Evolutionary conservation across 2,888 invertebrate genomes (phyloP), one percentile per base, ranked within the genome.

Genomic region (Lathronympha strigana): DNA sequence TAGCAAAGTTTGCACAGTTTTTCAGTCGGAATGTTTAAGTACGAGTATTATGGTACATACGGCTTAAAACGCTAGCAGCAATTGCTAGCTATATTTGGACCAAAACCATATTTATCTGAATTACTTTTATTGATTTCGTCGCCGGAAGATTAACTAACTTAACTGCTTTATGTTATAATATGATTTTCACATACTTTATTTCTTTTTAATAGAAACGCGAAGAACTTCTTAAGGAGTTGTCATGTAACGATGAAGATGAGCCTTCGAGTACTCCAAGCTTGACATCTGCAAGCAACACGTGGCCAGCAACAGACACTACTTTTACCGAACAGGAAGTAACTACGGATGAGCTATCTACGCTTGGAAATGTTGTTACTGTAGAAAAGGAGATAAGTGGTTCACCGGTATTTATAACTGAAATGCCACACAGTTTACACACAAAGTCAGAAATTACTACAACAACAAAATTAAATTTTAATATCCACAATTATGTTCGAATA

Each of bases 151-250:
- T 33, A 33, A 13, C 6, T 25, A 3, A 25, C 3, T 2, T 9
- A 33, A 33, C n/a, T n/a, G n/a, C 4, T 17, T 43, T 11, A 19
- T 11, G 11, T 9, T 21, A 0, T 11, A 5, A 43, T 13, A 9
- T 0, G 5, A 17, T 19, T 21, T 33, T 33, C 9, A 11, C 5
- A 11, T 11, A 33, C 2, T 25, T 25, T 40, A 45, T 15, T 43
- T 54, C 4, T 17, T 19, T 51, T 61, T 67, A 57, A 67, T 86
- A 94, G 94, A 93, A 94, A 86, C 93, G 93, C 1, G 94, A 94
- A 76, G 93, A 94, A 54, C 89, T 95, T 70, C 84, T 94, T 43
- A 90, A 87, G 72, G 93, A 94, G 69, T 83, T 95, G 23, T 93
- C 94, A 1, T 95, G 95, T 76, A 82, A 86, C 11, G 93, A 93